Base-by-base conservation (phyloP, 2,113 vertebrate genomes). In the Nerophis lumbriciformis region DNA sequence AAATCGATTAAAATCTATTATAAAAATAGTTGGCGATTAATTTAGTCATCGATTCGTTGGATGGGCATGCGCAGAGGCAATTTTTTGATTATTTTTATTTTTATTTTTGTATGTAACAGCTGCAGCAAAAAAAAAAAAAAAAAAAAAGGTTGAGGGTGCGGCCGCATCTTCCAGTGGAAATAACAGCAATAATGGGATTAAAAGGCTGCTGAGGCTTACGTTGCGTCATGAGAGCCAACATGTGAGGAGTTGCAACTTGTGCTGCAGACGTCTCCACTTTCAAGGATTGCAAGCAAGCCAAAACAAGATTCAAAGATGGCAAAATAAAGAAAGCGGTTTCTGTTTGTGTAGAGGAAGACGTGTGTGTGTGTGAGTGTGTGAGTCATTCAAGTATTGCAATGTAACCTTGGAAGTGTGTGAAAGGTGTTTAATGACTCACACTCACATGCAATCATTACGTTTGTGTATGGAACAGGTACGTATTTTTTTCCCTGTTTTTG, bases 361-460 rank as follows among this genome's bases (percentile, higher is more conserved):
- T 42, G 53, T n/a, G 36, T 39, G 15, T 15, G 28, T 35, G 51
- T 12, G 51, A 21, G 6, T 63, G 14, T 78, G 16, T 83, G 83
- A 84, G 61, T 85, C 79, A 83, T 52, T 6, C 12, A 72, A 66
- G 61, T 81, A 75, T 74, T 78, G 65, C 57, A 60, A 71, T 59
- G 28, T 54, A 11, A 53, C 56, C 14, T 65, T 61, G 28, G 38
- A n/a, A 10, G 68, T 73, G 79, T 85, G 85, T 83, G 59, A 87
- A 85, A 87, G 73, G 82, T 81, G 54, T 59, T 39, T 66, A 68
- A 52, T 83, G 79, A 87, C 71, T 88, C 67, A 83, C 21, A 15
- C 55, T 70, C 45, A 65, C 8, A 12, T 38, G 6, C 16, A 45
- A 16, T 48, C 21, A 28, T 52, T 6, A 6, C 28, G 51, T 35